These are phyloP conservation scores for Drosophila villosipedis DNA, from an alignment of 2,888 invertebrate species.

Conservation along the genomic window DNA sequence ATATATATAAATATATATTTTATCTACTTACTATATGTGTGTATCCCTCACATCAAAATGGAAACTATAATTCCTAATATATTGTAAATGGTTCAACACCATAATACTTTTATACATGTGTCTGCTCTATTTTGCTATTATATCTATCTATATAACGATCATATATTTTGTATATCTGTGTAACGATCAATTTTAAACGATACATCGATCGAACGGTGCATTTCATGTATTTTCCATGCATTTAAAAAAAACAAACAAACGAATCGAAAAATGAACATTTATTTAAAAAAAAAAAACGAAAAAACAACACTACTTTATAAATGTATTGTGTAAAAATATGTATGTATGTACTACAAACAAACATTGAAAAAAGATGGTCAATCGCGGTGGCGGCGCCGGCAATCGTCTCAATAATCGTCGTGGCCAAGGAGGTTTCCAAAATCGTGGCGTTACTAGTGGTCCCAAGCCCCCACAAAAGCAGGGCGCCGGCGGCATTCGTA, in stretches of 20 bases:
- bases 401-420: slow-evolving; percentile 83
- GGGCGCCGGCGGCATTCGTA: slow-evolving; percentile 85
- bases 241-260: neutral
- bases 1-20: slow-evolving; percentile 25
- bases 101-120: slow-evolving; percentile 25
- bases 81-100: slow-evolving; percentile 55
- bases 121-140: slow-evolving; percentile 32
- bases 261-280: slow-evolving; percentile 3
- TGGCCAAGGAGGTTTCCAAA: slow-evolving; percentile 85
- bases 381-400: slow-evolving; percentile 82
- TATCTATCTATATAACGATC: slow-evolving; percentile 14
- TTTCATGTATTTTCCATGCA: slow-evolving; percentile 4
- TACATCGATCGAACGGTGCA: slow-evolving; percentile 29
- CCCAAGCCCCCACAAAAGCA: slow-evolving; percentile 84
- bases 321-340: slow-evolving; percentile 44
- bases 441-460: slow-evolving; percentile 84
- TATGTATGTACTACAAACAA: slow-evolving; percentile 44
- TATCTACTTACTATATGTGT: slow-evolving; percentile 24
- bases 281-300: neutral
- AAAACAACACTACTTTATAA: slow-evolving; percentile 15
- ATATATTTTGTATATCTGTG: slow-evolving; percentile 17
- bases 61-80: slow-evolving; percentile 34
- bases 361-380: slow-evolving; percentile 84
- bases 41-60: slow-evolving; percentile 24
- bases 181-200: slow-evolving; percentile 28